Percentiles rank a stretch among this genome's conserved stretches.
phyloP scores from a whole-genome alignment of 2,888 invertebrate species.

The Cryptocephalus primarius region DNA sequence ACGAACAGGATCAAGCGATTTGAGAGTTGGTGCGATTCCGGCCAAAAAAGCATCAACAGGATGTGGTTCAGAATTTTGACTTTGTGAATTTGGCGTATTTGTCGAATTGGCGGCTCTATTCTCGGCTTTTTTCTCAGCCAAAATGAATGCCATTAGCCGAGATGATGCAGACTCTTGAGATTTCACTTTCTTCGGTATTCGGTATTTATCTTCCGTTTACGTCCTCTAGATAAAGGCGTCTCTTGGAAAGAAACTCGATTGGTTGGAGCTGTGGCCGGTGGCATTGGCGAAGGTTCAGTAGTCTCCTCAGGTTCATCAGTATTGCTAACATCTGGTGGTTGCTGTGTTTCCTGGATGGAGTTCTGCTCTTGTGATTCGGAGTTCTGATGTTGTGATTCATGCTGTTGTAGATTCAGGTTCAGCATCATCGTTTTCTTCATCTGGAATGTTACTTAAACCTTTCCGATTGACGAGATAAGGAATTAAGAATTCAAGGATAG shows the following conservation, averaged over 20 bases:
- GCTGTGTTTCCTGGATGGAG: constrained; percentile 2
- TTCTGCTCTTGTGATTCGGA: not conserved
- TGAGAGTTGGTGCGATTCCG: constrained; percentile 12
- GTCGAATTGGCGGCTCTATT: too few relatives aligned
- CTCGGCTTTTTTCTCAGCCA: constrained; percentile 16
- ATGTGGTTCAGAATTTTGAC: constrained; percentile 5
- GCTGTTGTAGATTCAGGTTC: not conserved
- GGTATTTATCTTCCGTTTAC: constrained; percentile 1
- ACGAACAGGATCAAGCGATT: constrained; percentile 11
- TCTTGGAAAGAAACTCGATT: not conserved
- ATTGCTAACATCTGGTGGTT: not conserved
- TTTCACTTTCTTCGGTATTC: constrained; percentile 2
- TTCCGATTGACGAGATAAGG: constrained; percentile 16
- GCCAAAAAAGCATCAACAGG: constrained; percentile 17
- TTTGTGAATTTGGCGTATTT: constrained; percentile 5
- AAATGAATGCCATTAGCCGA: constrained; percentile 16
- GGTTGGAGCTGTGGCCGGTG: constrained; percentile 1
- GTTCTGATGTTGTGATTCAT: constrained; percentile 1
- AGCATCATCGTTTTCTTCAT: constrained; percentile 3
- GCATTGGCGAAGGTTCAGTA: not conserved
- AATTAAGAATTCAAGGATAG: constrained; percentile 15
- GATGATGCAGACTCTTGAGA: constrained; percentile 10
- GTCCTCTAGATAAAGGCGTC: not conserved
- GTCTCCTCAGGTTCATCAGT: constrained; percentile 1
- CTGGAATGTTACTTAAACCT: constrained; percentile 12